These are phyloP conservation scores for Dunckerocampus dactyliophorus DNA, from an alignment of 2,113 vertebrate species.

Conservation along the genomic window DNA sequence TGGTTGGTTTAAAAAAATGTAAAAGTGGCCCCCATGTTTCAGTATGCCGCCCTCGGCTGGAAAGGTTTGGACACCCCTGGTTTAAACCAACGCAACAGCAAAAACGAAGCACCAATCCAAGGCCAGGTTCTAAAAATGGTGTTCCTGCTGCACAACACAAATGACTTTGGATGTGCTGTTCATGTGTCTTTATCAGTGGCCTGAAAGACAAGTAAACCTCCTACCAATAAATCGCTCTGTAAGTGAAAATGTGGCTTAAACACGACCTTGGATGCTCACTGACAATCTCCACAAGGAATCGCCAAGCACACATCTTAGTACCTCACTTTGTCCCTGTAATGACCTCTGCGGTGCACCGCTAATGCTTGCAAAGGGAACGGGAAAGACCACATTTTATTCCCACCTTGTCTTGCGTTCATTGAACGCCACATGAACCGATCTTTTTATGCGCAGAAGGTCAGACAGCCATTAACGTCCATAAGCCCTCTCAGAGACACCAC, in stretches of 20 bases:
- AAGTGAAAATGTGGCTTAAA: not conserved
- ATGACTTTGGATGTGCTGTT: not conserved
- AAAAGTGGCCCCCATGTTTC: too few species aligned
- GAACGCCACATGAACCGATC: conserved; percentile 37
- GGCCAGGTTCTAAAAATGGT: too few species aligned
- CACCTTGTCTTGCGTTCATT: conserved; percentile 19
- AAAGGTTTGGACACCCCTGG: too few species aligned
- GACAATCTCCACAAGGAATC: conserved; percentile 13
- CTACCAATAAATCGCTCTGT: not conserved
- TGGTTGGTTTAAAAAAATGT: too few species aligned
- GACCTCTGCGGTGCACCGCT: conserved; percentile 26
- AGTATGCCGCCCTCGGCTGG: too few species aligned
- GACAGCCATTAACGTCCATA: not conserved
- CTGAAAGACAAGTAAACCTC: not conserved
- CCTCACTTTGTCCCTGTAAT: conserved; percentile 17
- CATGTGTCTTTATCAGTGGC: conserved; percentile 2
- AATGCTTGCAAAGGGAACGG: conserved; percentile 15
- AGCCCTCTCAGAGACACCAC: conserved; percentile 4
- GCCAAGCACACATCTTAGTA: conserved; percentile 3
- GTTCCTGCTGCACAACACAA: not conserved
- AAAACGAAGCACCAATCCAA: too few species aligned
- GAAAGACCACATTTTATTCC: conserved; percentile 19
- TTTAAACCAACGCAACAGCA: too few species aligned
- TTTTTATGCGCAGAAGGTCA: conserved; percentile 25
- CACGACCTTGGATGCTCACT: conserved; percentile 19